Conservation (phyloP, 2,797 vertebrate species). For the Melanotaenia trifasciata region DNA sequence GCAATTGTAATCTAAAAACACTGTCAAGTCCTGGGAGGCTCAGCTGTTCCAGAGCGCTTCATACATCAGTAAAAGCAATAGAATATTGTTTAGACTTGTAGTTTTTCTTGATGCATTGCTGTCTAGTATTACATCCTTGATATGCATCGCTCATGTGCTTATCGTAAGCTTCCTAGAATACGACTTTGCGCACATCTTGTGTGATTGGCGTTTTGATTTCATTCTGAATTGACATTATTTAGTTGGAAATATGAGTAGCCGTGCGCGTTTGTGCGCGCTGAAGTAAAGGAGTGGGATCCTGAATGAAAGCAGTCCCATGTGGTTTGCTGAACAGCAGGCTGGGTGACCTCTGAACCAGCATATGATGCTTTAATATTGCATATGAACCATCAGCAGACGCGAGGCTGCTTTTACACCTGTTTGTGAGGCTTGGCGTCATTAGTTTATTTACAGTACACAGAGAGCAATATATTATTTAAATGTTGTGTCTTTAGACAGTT, state of each 20-base stretch:
- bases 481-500: constrained; percentile 30
- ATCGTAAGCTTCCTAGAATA: constrained; percentile 51
- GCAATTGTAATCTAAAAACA: constrained; percentile 65
- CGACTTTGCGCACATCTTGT: constrained; percentile 52
- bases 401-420: constrained; percentile 61
- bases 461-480: constrained; percentile 34
- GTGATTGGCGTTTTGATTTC: constrained; percentile 51
- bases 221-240: constrained; percentile 52
- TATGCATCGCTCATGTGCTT: constrained; percentile 51
- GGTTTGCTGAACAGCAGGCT: constrained; percentile 70
- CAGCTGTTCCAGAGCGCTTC: constrained; percentile 43
- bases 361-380: constrained; percentile 75
- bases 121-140: constrained; percentile 56
- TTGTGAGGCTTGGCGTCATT: constrained; percentile 29
- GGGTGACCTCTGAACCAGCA: constrained; percentile 72
- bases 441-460: constrained; percentile 36
- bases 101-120: constrained; percentile 36
- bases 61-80: constrained; percentile 58
- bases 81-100: constrained; percentile 52
- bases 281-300: constrained; percentile 50
- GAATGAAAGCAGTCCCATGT: constrained; percentile 74
- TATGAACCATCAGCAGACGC: constrained; percentile 49
- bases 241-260: constrained; percentile 56
- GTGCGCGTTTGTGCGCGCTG: constrained; percentile 32
- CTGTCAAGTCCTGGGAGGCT: constrained; percentile 64